These are phyloP conservation scores for Deroptyus accipitrinus DNA, from an alignment of 2,113 vertebrate genomes.

Conservation along the genomic window DNA sequence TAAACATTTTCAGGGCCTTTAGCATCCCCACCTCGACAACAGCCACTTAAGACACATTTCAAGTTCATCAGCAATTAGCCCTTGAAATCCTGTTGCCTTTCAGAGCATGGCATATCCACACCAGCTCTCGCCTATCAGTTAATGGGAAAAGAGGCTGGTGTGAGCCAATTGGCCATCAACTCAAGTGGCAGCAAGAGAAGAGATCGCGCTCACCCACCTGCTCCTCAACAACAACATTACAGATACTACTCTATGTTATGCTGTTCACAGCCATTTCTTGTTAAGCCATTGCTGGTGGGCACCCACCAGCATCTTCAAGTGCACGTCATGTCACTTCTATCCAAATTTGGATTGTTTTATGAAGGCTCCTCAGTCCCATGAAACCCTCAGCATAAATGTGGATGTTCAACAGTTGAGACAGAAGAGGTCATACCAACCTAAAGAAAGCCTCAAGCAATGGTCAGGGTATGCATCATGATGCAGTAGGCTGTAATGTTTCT, in stretches of 20 bases:
- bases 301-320: neutral
- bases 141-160: neutral
- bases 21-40: neutral
- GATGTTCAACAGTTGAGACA: neutral
- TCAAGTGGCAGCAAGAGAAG: neutral
- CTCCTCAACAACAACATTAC: neutral
- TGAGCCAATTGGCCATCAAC: neutral
- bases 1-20: neutral
- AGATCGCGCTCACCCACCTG: neutral
- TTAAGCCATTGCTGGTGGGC: neutral
- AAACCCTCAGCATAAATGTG: neutral
- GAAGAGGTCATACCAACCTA: neutral
- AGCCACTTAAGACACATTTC: neutral
- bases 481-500: neutral
- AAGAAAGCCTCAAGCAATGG: neutral
- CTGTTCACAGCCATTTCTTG: neutral
- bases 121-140: neutral
- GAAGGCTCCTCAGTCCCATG: neutral
- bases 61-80: neutral
- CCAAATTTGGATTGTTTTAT: neutral
- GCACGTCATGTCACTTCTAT: neutral
- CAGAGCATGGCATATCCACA: accelerated
- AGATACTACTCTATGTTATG: accelerated
- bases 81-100: neutral
- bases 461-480: neutral